These are phyloP conservation scores for Drosophila tsacasi DNA, from an alignment of 1,140 invertebrate genomes.

Conservation along the genomic window DNA sequence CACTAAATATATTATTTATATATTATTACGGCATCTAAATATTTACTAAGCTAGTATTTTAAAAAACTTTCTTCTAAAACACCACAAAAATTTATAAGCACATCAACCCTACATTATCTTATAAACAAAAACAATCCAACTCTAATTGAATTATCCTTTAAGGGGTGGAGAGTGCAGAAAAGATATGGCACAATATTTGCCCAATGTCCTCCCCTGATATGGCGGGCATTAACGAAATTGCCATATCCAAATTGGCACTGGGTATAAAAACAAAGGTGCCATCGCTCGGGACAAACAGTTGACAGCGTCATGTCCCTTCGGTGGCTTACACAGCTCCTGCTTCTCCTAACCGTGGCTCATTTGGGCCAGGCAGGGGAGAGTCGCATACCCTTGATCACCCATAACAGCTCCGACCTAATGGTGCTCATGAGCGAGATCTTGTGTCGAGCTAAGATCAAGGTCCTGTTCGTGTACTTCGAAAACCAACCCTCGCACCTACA, in stretches of 20 bases:
- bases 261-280: constrained; percentile 56
- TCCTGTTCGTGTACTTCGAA: constrained; percentile 75
- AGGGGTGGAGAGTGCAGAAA: neutral
- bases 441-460: constrained; percentile 56
- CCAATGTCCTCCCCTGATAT: constrained; percentile 39
- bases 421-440: constrained; percentile 51
- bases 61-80: neutral
- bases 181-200: constrained; percentile 52
- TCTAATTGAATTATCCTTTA: constrained; percentile 1
- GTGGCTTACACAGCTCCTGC: constrained; percentile 9
- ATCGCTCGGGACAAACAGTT: constrained; percentile 20
- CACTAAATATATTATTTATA: neutral
- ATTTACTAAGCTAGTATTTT: neutral
- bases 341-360: constrained; percentile 2
- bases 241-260: constrained; percentile 48
- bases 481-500: constrained; percentile 65
- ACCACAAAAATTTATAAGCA: neutral
- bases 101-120: neutral
- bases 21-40: neutral
- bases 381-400: constrained; percentile 9
- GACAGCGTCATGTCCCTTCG: constrained; percentile 30
- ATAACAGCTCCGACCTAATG: constrained; percentile 44
- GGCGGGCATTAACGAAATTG: constrained; percentile 52
- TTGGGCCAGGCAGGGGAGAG: neutral
- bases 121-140: neutral